These are phyloP conservation scores for Babylonia areolata DNA, from an alignment of 1,140 invertebrate genomes.

Conservation along the genomic window DNA sequence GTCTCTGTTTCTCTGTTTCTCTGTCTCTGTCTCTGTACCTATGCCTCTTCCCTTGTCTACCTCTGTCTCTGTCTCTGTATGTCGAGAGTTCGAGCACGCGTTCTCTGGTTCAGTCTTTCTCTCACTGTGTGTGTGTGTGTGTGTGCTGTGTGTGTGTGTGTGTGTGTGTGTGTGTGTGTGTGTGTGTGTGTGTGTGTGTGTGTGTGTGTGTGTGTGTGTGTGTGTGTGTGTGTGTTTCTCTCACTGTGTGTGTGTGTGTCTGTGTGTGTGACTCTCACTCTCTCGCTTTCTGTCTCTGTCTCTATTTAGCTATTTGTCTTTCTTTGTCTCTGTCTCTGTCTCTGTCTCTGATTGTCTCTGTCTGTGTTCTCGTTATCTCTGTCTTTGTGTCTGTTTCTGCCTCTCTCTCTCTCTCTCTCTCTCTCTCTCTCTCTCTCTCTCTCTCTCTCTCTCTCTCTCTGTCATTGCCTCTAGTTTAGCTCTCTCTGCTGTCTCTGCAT, in stretches of 20 bases:
- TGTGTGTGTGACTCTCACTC: not conserved
- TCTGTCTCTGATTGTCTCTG: not conserved
- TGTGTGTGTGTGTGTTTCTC: constrained; percentile 24
- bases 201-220: constrained; percentile 26
- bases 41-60: no score
- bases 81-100: no score
- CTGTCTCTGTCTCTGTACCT: no score
- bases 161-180: not conserved
- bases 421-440: not conserved
- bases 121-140: no score
- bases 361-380: not conserved
- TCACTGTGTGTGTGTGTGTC: not conserved
- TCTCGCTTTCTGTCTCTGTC: not conserved
- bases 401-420: not conserved
- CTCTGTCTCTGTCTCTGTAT: no score
- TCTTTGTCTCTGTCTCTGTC: not conserved
- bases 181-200: constrained; percentile 21
- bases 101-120: no score
- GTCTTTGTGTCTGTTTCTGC: not conserved
- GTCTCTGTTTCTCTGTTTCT: no score
- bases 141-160: not conserved
- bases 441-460: not conserved
- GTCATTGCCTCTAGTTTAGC: not conserved
- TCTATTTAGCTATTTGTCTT: not conserved
- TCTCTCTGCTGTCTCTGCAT: not conserved